Conservation (phyloP, 2,797 vertebrate species). For the Ataeniobius toweri region DNA sequence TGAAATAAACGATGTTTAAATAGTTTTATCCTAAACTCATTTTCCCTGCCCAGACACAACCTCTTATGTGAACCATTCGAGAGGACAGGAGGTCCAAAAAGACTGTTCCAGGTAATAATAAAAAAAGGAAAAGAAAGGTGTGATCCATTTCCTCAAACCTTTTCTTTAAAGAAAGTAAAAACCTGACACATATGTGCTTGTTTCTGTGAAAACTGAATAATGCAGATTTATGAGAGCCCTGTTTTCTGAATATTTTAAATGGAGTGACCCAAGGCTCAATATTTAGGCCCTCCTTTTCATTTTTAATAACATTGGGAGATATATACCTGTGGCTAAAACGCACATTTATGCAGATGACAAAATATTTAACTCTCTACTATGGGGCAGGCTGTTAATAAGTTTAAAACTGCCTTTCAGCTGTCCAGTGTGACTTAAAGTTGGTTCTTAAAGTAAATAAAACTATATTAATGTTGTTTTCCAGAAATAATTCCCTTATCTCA, state of each 20-base stretch:
- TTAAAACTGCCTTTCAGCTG: not conserved
- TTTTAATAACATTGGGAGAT: not conserved
- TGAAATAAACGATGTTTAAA: no score
- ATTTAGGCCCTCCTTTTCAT: not conserved
- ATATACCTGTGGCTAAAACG: not conserved
- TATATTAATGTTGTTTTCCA: not conserved
- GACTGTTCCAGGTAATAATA: not conserved
- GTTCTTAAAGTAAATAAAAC: not conserved
- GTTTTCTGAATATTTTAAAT: no score
- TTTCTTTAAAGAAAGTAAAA: slow-evolving; percentile 37
- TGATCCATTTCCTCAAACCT: slow-evolving; percentile 37
- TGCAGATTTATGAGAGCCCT: not conserved
- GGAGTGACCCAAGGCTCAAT: not conserved
- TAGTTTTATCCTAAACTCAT: no score
- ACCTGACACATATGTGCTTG: slow-evolving; percentile 24
- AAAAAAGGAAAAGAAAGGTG: not conserved
- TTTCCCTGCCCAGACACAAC: no score
- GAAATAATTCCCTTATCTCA: not conserved
- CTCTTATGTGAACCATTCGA: no score
- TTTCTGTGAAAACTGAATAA: slow-evolving; percentile 30
- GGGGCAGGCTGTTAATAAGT: not conserved
- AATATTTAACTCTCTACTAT: not conserved
- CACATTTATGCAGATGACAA: not conserved
- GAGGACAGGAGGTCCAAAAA: not conserved
- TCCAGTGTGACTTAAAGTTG: not conserved